These are phyloP conservation scores for Agrochola lota DNA, from an alignment of 2,888 invertebrate species.

Conservation along the genomic window DNA sequence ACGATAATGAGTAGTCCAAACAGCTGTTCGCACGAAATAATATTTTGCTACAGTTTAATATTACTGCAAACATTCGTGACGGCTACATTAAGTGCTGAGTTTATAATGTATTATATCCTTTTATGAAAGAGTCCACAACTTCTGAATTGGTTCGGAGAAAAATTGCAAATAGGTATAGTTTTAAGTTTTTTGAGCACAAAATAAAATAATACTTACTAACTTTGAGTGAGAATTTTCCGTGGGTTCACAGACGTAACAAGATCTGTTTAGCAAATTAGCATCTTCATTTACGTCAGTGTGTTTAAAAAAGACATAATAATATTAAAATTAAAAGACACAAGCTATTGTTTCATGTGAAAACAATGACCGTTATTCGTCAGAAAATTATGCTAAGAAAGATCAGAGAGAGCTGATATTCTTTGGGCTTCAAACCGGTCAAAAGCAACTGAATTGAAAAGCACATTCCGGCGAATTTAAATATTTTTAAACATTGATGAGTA, in stretches of 20 bases:
- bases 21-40: constrained; percentile 40
- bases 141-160: not conserved
- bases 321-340: not conserved
- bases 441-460: not conserved
- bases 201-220: too few relatives aligned
- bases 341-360: constrained; percentile 41
- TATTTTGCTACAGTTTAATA: constrained; percentile 52
- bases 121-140: not conserved
- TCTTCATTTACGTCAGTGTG: not conserved
- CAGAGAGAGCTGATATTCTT: not conserved
- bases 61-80: constrained; percentile 49
- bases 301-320: not conserved
- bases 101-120: not conserved
- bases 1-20: constrained; percentile 35
- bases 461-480: not conserved
- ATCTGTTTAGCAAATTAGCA: not conserved
- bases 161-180: not conserved
- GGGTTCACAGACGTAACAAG: not conserved
- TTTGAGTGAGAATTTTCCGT: not conserved
- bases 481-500: not conserved
- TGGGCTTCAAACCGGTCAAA: not conserved
- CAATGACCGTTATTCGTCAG: constrained; percentile 5
- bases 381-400: constrained; percentile 12
- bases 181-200: not conserved
- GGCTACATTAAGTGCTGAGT: constrained; percentile 25